phyloP scores from a whole-genome alignment of 2,113 vertebrate genomes.

The Kryptolebias marmoratus region DNA sequence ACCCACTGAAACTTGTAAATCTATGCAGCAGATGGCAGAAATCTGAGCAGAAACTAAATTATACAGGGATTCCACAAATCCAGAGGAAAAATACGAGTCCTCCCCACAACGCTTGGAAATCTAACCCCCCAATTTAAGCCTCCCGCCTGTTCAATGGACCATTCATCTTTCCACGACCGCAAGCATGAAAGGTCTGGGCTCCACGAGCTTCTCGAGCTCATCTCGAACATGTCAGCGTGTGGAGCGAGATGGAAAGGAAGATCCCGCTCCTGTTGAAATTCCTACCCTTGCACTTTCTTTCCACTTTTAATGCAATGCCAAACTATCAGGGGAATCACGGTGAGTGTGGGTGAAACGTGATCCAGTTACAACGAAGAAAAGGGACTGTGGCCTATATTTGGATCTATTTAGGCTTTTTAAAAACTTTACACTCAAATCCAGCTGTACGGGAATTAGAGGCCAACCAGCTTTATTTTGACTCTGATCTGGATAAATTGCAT shows the following conservation, averaged over 20 bases:
- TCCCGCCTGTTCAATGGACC: constrained; percentile 58
- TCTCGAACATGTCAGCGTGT: constrained; percentile 30
- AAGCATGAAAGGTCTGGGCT: constrained; percentile 41
- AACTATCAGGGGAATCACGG: constrained; percentile 15
- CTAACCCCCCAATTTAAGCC: constrained; percentile 52
- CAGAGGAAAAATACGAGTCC: constrained; percentile 35
- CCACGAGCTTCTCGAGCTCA: constrained; percentile 27
- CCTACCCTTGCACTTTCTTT: constrained; percentile 22
- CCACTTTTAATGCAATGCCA: constrained; percentile 11
- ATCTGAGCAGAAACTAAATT: constrained; percentile 17
- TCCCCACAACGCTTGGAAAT: constrained; percentile 25
- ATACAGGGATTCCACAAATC: constrained; percentile 42
- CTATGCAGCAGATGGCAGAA: constrained; percentile 19
- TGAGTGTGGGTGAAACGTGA: constrained; percentile 38
- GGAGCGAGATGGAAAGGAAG: constrained; percentile 19
- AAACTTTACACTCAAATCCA: too few species aligned
- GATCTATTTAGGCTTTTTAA: background rate
- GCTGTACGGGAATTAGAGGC: background rate
- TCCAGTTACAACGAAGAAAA: constrained; percentile 20
- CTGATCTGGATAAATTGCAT: too few species aligned
- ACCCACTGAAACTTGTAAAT: background rate
- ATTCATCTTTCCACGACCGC: constrained; percentile 66
- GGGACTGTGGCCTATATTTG: constrained; percentile 11
- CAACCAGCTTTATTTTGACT: background rate
- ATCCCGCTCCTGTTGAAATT: constrained; percentile 18